A percentile compares a stretch with the other conserved stretches of the same genome.
phyloP scores from a whole-genome alignment of 2,888 invertebrate genomes.

The Rhopalosiphum nymphaeae region DNA sequence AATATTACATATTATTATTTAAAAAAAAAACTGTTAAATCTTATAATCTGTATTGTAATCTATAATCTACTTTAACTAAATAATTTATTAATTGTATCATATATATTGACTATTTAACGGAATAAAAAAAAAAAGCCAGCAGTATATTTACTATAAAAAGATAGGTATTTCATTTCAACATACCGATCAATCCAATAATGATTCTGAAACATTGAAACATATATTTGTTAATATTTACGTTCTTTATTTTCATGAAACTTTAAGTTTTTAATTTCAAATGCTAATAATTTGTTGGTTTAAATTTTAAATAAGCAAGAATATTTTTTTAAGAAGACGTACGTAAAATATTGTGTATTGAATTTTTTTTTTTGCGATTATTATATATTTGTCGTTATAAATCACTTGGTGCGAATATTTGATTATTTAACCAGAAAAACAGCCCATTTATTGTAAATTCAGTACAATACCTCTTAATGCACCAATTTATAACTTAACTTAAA shows the following conservation, averaged over 20 bases:
- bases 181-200: not conserved
- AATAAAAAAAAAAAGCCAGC: too few species aligned
- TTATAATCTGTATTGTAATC: too few species aligned
- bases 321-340: not conserved
- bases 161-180: not conserved
- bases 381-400: not conserved
- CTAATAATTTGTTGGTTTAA: not conserved
- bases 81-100: too few species aligned
- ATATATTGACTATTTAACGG: too few species aligned
- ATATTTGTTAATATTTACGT: not conserved
- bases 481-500: not conserved
- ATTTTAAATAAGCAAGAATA: not conserved
- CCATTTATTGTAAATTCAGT: not conserved
- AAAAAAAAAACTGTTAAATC: too few species aligned
- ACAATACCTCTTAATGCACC: not conserved
- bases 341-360: not conserved
- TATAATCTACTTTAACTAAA: too few species aligned
- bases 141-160: not conserved
- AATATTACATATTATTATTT: too few species aligned
- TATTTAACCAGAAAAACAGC: not conserved
- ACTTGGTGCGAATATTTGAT: not conserved
- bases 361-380: not conserved
- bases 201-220: not conserved
- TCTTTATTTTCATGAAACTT: not conserved
- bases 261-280: not conserved